These are phyloP conservation scores for Agelas oroides DNA, from an alignment of 37 sponge, comb jelly and placozoan genomes.

Conservation along the genomic window DNA sequence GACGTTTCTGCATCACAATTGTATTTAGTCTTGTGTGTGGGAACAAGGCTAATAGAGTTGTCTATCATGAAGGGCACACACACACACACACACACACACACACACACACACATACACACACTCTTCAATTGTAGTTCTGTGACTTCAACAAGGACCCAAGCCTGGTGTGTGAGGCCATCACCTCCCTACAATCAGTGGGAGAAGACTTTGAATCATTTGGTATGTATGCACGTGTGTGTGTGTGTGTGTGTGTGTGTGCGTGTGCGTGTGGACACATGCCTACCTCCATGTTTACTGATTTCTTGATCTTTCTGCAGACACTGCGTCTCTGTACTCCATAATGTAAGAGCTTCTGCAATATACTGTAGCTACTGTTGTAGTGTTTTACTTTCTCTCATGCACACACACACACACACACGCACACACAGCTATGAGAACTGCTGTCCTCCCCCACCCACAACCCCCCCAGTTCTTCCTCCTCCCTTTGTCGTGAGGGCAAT, in stretches of 20 bases:
- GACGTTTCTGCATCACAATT: no score
- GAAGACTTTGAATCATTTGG: conserved; percentile 68
- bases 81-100: no score
- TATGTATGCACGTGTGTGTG: conserved; percentile 14
- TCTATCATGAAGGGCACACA: no score
- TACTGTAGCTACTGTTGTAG: no score
- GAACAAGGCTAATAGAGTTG: no score
- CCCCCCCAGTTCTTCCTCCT: conserved; percentile 66
- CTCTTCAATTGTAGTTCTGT: conserved; percentile 49
- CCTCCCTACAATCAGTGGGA: conserved; percentile 23
- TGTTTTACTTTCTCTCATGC: no score
- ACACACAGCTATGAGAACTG: conserved; percentile 51
- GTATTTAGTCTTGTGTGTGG: no score
- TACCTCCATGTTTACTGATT: no score
- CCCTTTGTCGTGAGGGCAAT: conserved; percentile 68
- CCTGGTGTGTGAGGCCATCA: conserved; percentile 37
- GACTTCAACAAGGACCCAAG: conserved; percentile 58
- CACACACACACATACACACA: no score
- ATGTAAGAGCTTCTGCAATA: conserved; percentile 38
- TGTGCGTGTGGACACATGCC: no score
- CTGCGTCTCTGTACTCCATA: conserved; percentile 64
- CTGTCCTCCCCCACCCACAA: conserved; percentile 45
- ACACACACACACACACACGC: conserved; percentile 38
- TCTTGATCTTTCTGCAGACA: conserved; percentile 49
- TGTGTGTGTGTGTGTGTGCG: neutral